These are phyloP conservation scores for Rhadinocentrus ornatus DNA, from an alignment of 2,797 vertebrate species.

Conservation along the genomic window DNA sequence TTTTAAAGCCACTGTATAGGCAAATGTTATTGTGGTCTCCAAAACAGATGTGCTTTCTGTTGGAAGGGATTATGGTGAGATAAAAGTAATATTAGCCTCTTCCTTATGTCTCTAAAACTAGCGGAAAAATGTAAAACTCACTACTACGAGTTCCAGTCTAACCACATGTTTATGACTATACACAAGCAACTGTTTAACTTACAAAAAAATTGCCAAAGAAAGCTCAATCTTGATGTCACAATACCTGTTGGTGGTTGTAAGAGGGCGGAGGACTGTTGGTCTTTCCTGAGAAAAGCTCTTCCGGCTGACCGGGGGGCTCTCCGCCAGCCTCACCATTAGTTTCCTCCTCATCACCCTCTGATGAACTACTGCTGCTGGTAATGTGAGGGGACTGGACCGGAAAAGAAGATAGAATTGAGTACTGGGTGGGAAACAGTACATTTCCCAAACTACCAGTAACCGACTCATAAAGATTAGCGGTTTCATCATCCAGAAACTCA, in stretches of 20 bases:
- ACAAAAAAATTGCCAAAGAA: not conserved
- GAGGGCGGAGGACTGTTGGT: slow-evolving; percentile 90
- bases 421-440: not conserved
- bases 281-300: slow-evolving; percentile 80
- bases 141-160: not conserved
- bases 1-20: not conserved
- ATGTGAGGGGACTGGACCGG: slow-evolving; percentile 56
- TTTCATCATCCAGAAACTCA: slow-evolving; percentile 46
- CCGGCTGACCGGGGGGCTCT: slow-evolving; percentile 83
- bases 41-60: not conserved
- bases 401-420: slow-evolving; percentile 12
- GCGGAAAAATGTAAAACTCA: not conserved
- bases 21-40: no score
- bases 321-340: slow-evolving; percentile 85
- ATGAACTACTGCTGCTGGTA: slow-evolving; percentile 92
- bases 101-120: not conserved
- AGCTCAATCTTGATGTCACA: not conserved
- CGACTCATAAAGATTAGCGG: slow-evolving; percentile 22
- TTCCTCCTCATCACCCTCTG: slow-evolving; percentile 96
- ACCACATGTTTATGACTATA: not conserved
- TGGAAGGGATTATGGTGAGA: not conserved
- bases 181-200: not conserved
- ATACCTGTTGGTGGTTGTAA: slow-evolving; percentile 92
- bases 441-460: slow-evolving; percentile 32
- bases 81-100: not conserved